These are phyloP conservation scores for Dasyurus viverrinus DNA, from an alignment of 2,113 vertebrate species.

Conservation along the genomic window DNA sequence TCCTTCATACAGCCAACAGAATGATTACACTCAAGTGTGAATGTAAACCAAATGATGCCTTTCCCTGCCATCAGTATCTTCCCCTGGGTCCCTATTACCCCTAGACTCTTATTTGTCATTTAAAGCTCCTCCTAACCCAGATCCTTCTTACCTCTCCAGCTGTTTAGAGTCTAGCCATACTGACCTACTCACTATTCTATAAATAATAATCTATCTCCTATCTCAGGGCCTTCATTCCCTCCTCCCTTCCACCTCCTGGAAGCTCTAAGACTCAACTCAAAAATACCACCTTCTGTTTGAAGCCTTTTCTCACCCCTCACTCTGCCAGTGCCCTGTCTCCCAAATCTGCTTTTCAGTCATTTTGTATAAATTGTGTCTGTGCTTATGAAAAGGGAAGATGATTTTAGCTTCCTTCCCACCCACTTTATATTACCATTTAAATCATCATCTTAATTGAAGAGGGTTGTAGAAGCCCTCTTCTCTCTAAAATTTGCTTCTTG, in stretches of 20 bases:
- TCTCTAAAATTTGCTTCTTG: background rate
- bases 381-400: background rate
- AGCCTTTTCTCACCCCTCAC: background rate
- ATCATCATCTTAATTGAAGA: background rate
- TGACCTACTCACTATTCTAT: background rate
- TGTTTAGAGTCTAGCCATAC: background rate
- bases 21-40: background rate
- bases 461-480: background rate
- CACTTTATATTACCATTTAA: background rate
- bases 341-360: background rate
- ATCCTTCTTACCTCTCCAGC: background rate
- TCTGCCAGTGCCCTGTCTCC: background rate
- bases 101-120: background rate
- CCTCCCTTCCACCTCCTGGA: background rate
- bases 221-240: background rate
- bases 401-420: background rate
- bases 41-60: background rate
- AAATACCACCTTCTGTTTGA: background rate
- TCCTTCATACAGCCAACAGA: background rate
- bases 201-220: background rate
- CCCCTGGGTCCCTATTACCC: background rate
- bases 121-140: background rate
- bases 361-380: background rate
- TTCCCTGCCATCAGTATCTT: background rate
- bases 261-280: background rate